phyloP scores from a whole-genome alignment of 2,113 vertebrate genomes.

The Mustela nigripes region DNA sequence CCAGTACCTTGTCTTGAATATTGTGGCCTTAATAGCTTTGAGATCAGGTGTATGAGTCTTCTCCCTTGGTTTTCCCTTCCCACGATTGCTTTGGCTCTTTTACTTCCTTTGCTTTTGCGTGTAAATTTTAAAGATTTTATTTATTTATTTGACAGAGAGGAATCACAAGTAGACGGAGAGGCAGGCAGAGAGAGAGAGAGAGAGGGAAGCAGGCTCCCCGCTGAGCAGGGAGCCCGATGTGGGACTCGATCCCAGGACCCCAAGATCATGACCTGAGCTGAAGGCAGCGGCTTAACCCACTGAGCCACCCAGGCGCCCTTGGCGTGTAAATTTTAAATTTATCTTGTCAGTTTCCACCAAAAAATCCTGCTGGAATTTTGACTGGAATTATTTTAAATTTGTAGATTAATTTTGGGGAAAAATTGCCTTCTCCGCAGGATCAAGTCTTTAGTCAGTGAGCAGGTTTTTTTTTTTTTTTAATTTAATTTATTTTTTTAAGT shows the following conservation, averaged over 20 bases:
- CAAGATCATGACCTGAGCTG: too few species aligned
- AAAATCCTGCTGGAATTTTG: background rate
- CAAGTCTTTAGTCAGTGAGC: background rate
- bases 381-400: background rate
- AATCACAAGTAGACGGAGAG: too few species aligned
- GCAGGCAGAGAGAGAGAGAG: too few species aligned
- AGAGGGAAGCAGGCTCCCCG: too few species aligned
- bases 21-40: background rate
- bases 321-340: background rate
- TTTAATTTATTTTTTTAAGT: too few species aligned
- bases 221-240: too few species aligned
- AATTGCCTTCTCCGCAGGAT: background rate
- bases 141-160: too few species aligned
- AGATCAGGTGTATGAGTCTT: background rate
- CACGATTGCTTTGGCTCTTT: background rate
- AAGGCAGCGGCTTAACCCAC: too few species aligned
- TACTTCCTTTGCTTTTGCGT: slow-evolving; percentile 47
- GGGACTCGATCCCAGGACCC: too few species aligned
- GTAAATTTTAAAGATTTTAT: background rate
- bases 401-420: background rate
- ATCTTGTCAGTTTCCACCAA: slow-evolving; percentile 34
- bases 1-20: background rate
- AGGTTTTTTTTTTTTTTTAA: too few species aligned
- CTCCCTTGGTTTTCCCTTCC: background rate
- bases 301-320: background rate